Percentiles rank a stretch among this genome's conserved stretches.
Evolutionary conservation across 2,113 vertebrate genomes (phyloP).

Genomic region (Acrocephalus arundinaceus): DNA sequence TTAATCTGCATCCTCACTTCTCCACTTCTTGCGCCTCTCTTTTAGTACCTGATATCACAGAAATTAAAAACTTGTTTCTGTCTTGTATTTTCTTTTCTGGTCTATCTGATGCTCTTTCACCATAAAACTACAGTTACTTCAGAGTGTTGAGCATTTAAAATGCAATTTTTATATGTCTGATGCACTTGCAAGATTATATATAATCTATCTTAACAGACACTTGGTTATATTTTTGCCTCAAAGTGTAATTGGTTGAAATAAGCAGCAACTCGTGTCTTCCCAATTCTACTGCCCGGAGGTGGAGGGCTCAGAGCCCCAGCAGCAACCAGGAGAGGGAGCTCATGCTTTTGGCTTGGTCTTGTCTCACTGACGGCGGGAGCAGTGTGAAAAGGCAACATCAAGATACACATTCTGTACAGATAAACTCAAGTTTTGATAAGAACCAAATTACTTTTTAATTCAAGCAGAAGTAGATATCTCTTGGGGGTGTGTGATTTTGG

Average conservation of each 20-base stretch:
- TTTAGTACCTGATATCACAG: not conserved
- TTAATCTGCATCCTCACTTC: not conserved
- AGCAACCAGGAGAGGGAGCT: conserved; percentile 74
- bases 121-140: not conserved
- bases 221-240: not conserved
- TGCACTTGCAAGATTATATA: not conserved
- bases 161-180: not conserved
- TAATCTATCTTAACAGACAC: not conserved
- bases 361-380: not conserved
- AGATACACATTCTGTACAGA: not conserved
- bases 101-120: not conserved
- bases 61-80: not conserved
- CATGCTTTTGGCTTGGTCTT: not conserved
- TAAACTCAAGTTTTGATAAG: not conserved
- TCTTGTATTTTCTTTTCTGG: not conserved
- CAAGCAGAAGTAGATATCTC: not conserved
- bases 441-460: not conserved
- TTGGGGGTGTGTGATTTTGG: not conserved
- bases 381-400: rapidly evolving
- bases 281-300: rapidly evolving
- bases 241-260: not conserved
- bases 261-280: not conserved
- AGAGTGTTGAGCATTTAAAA: not conserved
- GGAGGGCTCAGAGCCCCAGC: not conserved
- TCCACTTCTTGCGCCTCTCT: not conserved